Evolutionary conservation across 35 echinoderm and acorn worm species (phyloP).

Genomic region (Amphiura filiformis): DNA sequence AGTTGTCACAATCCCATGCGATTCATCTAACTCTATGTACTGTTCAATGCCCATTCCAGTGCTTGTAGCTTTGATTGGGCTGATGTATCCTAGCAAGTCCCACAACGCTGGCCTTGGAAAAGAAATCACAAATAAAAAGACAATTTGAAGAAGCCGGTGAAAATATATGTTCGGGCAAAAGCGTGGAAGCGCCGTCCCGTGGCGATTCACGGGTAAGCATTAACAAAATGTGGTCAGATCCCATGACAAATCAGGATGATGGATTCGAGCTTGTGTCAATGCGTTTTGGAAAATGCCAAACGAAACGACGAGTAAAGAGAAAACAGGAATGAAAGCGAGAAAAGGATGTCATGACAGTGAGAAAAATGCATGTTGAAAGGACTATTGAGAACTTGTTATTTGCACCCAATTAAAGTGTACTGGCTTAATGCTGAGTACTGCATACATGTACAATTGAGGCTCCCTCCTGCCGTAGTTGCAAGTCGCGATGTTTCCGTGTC

Average conservation of each 20-base stretch:
- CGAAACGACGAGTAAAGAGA: not conserved
- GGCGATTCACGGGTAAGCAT: not conserved
- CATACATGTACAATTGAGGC: no score
- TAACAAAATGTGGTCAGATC: conserved; percentile 14
- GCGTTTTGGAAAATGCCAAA: not conserved
- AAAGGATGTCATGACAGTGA: not conserved
- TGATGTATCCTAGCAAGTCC: not conserved
- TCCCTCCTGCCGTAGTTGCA: no score
- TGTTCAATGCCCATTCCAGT: not conserved
- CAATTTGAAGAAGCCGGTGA: not conserved
- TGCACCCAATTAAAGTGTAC: no score
- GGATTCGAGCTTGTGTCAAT: conserved; percentile 1
- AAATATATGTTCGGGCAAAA: not conserved
- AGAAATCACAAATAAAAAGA: not conserved
- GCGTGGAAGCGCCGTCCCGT: not conserved
- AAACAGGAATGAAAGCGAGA: not conserved
- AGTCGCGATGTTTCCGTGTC: no score
- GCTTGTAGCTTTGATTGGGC: not conserved
- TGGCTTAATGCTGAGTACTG: no score
- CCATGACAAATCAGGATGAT: not conserved
- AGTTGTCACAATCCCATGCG: not conserved
- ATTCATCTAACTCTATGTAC: not conserved
- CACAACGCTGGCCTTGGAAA: not conserved
- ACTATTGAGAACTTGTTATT: not conserved
- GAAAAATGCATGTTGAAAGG: not conserved